phyloP scores from a whole-genome alignment of 1,140 invertebrate genomes.

The Plodia interpunctella region DNA sequence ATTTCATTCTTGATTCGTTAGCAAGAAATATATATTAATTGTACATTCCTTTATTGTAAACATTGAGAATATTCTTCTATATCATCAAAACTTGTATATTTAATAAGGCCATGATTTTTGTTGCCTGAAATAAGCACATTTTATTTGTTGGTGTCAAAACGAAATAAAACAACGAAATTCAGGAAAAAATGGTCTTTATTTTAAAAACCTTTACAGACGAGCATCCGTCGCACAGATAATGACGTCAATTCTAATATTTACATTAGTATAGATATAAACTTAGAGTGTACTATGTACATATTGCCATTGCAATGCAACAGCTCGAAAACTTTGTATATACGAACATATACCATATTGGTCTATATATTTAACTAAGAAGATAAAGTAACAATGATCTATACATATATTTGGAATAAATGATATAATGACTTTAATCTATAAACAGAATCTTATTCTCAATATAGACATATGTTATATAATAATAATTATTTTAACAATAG shows the following conservation, averaged over 20 bases:
- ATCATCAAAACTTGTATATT: too few species aligned
- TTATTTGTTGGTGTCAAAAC: neutral
- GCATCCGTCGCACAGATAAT: constrained; percentile 37
- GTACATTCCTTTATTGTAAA: too few species aligned
- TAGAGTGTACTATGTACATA: constrained; percentile 23
- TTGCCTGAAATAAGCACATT: too few species aligned
- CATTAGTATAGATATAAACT: constrained; percentile 28
- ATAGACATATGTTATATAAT: neutral
- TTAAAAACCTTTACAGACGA: constrained; percentile 41
- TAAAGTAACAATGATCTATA: neutral
- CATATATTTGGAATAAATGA: constrained; percentile 1
- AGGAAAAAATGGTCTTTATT: constrained; percentile 59
- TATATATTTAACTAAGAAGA: constrained; percentile 1
- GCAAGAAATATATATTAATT: too few species aligned
- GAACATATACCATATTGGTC: neutral
- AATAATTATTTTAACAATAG: neutral
- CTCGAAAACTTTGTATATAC: neutral
- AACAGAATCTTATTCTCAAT: neutral
- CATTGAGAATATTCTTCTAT: too few species aligned
- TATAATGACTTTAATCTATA: neutral
- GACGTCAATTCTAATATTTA: constrained; percentile 48
- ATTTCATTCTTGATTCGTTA: too few species aligned
- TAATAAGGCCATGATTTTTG: too few species aligned
- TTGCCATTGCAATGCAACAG: neutral
- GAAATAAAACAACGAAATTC: constrained; percentile 35